Conservation (phyloP, 2,797 vertebrate genomes). For the Bothrops alternatus region DNA sequence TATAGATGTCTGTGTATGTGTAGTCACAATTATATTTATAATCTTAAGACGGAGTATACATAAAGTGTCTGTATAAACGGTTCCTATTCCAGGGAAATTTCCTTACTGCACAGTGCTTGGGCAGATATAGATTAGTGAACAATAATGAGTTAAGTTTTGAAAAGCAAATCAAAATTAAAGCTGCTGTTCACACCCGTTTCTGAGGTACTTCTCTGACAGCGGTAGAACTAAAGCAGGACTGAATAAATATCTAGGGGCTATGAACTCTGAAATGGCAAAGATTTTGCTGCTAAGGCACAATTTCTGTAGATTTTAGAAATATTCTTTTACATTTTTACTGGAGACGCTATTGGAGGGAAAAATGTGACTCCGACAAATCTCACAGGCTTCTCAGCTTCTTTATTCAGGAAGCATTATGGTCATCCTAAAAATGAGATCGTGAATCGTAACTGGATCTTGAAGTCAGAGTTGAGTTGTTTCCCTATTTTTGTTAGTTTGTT, state of each 20-base stretch:
- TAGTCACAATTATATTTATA: background rate
- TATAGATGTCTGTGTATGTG: background rate
- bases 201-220: background rate
- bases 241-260: constrained; percentile 33
- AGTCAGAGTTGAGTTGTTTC: constrained; percentile 18
- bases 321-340: constrained; percentile 30
- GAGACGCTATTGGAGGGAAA: constrained; percentile 4
- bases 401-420: constrained; percentile 42
- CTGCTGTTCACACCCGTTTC: background rate
- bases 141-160: constrained; percentile 25
- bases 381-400: constrained; percentile 4
- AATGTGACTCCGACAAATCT: constrained; percentile 18
- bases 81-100: constrained; percentile 47
- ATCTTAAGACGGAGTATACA: background rate
- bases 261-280: constrained; percentile 50
- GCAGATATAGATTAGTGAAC: background rate
- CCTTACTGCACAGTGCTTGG: constrained; percentile 18
- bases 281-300: constrained; percentile 28
- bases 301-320: constrained; percentile 34
- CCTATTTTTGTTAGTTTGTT: background rate
- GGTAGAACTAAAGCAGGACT: constrained; percentile 24
- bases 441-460: constrained; percentile 24
- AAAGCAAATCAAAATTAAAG: background rate
- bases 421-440: constrained; percentile 38
- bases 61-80: constrained; percentile 2